Base-by-base conservation (phyloP, 2,797 vertebrate genomes). In the Mormyrops attenuatus region DNA sequence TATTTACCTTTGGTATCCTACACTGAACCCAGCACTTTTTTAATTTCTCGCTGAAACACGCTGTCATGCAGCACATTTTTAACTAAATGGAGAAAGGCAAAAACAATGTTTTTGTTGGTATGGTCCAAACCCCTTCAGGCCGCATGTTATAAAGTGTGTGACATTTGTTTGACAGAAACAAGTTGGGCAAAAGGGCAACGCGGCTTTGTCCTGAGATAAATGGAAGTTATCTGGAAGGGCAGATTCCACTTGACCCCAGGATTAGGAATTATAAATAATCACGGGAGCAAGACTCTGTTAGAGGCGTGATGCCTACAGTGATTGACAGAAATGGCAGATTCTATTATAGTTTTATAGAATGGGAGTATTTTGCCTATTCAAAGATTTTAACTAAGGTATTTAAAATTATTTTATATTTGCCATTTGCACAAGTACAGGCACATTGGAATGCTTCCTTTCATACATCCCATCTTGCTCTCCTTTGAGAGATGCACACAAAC, bases 31-130 rank as follows among this genome's bases (percentile, higher is more conserved):
- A 91, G 93, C 91, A 93, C 92, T 92, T 95, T 92, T 89, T 94
- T 93, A 93, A 47, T 90, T 89, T 91, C 93, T 92, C 90, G 89
- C 90, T 95, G 94, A 95, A 95, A 95, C 5, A 55, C 88, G 90
- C 94, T 94, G 94, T 95, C 95, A 95, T 91, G 93, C 89, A 92
- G 92, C 89, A 94, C 94, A 95, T 95, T 95, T 93, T 91, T 94
- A 87, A 89, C 90, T 93, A 91, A 91, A 80, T 90, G 91, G 92
- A 91, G 91, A 91, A 92, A 77, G 89, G 92, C 52, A 73, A 3
- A 91, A 92, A 91, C 92, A 90, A 50, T 95, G 92, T 94, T 95
- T 94, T 93, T 94, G 92, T 95, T 95, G 94, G 92, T 94, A 90
- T 92, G 93, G 93, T 92, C 92, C 91, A 92, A 89, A 91, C 92